Evolutionary conservation across 2,113 vertebrate species (phyloP), one percentile per base, ranked within the genome.

Genomic region (Chaetorhynchus papuensis): DNA sequence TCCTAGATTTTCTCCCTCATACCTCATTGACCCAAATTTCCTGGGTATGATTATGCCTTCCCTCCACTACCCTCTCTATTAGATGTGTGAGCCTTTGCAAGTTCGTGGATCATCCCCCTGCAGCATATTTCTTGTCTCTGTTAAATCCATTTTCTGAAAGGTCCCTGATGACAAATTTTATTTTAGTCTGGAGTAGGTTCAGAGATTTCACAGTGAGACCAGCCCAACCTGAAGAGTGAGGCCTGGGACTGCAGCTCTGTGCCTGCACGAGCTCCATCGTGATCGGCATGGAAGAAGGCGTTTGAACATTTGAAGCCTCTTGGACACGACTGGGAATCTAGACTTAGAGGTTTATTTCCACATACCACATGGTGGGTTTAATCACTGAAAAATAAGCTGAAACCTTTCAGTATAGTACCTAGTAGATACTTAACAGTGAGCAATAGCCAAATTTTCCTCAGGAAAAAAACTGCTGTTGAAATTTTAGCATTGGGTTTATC

Each of bases 201-300:
- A 60, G 71, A 57, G 41, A 14, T 0, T 4, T 11, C 1, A 4
- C 33, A 39, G 35, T 19, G 35, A 35, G 35, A 64, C 6, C 57
- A 56, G 11, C 4, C 47, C 65, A 54, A 24, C 17, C 24, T 31
- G 15, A 20, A 57, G 15, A 30, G 6, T 37, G 12, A 56, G 4
- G 15, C 8, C 16, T 6, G 7, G 45, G 22, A 57, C n/a, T 19
- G 20, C 3, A 61, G 60, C 13, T 17, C 26, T 19, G 17, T 31
- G 31, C 21, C 61, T 44, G 31, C 24, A 2, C 5, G 39, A 56
- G 13, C 24, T 69, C 23, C 15, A 0, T 33, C 37, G 24, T 7
- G 21, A 31, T 15, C 0, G 0, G 13, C 11, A 4, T 0, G 0
- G 6, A 7, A 30, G 35, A 31, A 41, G 9, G 10, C 42, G 11